Evolutionary conservation across 2,888 invertebrate species (phyloP).

Genomic region (Aporophyla lueneburgensis): DNA sequence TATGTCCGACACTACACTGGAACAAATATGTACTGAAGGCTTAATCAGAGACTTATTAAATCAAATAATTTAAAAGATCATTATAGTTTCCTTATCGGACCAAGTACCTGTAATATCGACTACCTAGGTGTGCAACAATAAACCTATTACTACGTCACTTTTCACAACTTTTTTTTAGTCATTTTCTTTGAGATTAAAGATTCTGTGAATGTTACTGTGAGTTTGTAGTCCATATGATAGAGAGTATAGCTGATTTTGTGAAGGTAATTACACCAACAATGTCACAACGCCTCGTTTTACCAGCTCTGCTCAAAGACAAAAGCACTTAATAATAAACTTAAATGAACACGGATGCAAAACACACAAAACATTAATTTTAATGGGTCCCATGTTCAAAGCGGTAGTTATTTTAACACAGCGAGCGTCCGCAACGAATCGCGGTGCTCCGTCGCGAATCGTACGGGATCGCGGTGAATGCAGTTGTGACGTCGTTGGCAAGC

Average conservation of each 20-base stretch:
- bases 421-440: conserved; percentile 38
- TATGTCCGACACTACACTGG: too few relatives aligned
- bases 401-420: conserved; percentile 40
- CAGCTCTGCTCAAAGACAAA: conserved; percentile 18
- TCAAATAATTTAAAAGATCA: too few relatives aligned
- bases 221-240: not conserved
- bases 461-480: conserved; percentile 35
- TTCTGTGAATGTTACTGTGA: conserved; percentile 2
- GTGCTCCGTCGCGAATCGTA: conserved; percentile 34
- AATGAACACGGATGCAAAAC: conserved; percentile 46
- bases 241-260: too few relatives aligned
- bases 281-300: conserved; percentile 3
- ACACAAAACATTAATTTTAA: conserved; percentile 57
- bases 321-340: conserved; percentile 37
- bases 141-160: not conserved
- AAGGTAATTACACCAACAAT: not conserved
- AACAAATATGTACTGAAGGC: not conserved
- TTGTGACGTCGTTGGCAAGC: conserved; percentile 50
- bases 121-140: not conserved
- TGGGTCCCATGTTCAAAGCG: conserved; percentile 13
- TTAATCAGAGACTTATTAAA: too few relatives aligned
- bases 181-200: not conserved
- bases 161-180: not conserved
- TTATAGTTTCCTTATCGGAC: not conserved
- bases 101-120: not conserved